A percentile compares a stretch with the other conserved stretches of the same genome.
Conservation (phyloP, 2,888 invertebrate species). For the Drosophila flavopinicola region DNA sequence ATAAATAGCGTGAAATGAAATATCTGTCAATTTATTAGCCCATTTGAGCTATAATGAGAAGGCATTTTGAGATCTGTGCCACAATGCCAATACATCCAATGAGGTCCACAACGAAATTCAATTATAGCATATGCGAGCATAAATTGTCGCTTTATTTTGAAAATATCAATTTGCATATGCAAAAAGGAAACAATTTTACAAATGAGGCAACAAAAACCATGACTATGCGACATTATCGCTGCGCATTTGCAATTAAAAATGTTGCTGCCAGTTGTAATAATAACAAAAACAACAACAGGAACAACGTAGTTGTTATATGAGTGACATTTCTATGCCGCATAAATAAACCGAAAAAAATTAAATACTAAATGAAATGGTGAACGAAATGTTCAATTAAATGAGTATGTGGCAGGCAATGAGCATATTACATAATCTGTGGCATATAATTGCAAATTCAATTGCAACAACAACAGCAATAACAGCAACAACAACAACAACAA, state of each 20-base stretch:
- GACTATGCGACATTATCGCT: conserved; percentile 21
- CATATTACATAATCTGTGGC: conserved; percentile 55
- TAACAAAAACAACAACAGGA: conserved; percentile 1
- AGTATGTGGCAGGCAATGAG: conserved; percentile 37
- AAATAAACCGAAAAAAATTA: conserved; percentile 31
- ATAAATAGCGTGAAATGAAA: conserved; percentile 30
- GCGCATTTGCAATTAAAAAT: conserved; percentile 45
- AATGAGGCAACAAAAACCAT: conserved; percentile 14
- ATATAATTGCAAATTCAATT: conserved; percentile 63
- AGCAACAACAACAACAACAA: conserved; percentile 36
- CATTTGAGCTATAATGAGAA: conserved; percentile 28
- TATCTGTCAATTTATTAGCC: conserved; percentile 43
- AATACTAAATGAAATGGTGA: conserved; percentile 38
- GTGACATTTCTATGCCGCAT: conserved; percentile 32
- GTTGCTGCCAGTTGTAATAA: conserved; percentile 5
- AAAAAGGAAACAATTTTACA: conserved; percentile 26
- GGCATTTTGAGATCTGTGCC: conserved; percentile 18
- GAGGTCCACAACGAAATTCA: conserved; percentile 29
- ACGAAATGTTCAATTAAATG: conserved; percentile 46
- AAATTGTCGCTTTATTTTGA: conserved; percentile 16
- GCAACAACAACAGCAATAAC: conserved; percentile 14
- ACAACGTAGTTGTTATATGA: not conserved
- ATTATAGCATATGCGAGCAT: conserved; percentile 39
- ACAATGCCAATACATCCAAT: conserved; percentile 6
- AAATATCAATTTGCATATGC: conserved; percentile 57